Base-by-base conservation (phyloP, 2,888 invertebrate genomes). In the Laothoe populi region DNA sequence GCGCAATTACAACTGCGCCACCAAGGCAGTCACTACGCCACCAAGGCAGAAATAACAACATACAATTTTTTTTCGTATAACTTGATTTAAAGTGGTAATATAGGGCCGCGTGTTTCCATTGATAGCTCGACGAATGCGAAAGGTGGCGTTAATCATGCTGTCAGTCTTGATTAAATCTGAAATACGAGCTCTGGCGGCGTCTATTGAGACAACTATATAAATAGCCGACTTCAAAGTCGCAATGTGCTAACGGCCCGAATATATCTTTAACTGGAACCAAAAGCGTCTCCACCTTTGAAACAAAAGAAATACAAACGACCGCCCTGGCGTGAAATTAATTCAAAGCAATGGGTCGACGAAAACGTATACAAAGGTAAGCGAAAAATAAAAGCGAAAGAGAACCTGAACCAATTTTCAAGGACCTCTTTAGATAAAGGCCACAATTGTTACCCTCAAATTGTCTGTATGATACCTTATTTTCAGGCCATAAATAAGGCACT, bases 131-230 rank as follows among this genome's bases (percentile, higher is more conserved):
- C 78, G 74, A 83, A 81, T 80, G 73, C 79, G 81, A 82, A 86
- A 84, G 86, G 85, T 83, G 78, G 74, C 82, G 88, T 89, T 86
- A 88, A 87, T 89, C 86, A 86, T 80, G 71, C 85, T 84, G 86
- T 84, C 87, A 84, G 81, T 80, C 81, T 87, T 88, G 88, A 90
- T 88, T 90, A 86, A 86, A 90, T 88, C 88, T 88, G 83, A 86
- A 88, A 88, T 87, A 86, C 84, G 87, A 85, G 79, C 76, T 77
- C 75, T 77, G 76, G 81, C 81, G 80, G 80, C 84, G 79, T 83
- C 87, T 84, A 88, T 87, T 85, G 86, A 83, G 84, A 82, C 85
- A 86, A 85, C 83, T 75, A 82, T 86, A 90, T 87, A 88, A 90
- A 90, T 90, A 86, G 87, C 83, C 72, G 73, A 78, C 81, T 84